These are phyloP conservation scores for Calameuta idolon DNA, from an alignment of 2,888 invertebrate genomes.

Conservation along the genomic window DNA sequence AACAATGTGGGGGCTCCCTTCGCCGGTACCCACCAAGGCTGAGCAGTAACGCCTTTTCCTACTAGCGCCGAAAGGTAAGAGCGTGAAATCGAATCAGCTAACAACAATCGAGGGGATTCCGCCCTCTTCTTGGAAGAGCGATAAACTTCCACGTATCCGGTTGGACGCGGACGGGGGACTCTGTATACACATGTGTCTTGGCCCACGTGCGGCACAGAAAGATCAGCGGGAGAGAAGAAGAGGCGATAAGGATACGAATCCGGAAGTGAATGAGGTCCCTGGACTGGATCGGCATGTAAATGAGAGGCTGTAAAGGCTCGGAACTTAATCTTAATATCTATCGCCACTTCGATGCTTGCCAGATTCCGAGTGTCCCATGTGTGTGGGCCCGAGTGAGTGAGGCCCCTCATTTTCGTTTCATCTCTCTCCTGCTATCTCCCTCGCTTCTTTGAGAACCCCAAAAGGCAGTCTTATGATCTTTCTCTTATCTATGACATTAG, in stretches of 20 bases:
- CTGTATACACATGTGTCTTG: not conserved
- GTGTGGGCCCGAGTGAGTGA: slow-evolving; percentile 18
- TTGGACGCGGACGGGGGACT: not conserved
- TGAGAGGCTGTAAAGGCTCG: slow-evolving; percentile 3
- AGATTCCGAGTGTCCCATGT: slow-evolving; percentile 31
- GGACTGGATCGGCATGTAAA: slow-evolving; percentile 3
- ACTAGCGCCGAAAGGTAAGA: slow-evolving; percentile 8
- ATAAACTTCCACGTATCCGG: not conserved
- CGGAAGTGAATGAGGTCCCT: not conserved
- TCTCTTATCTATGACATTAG: not conserved
- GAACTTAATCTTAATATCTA: slow-evolving; percentile 37
- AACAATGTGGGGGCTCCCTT: slow-evolving; percentile 54
- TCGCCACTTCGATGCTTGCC: slow-evolving; percentile 28
- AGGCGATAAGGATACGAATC: not conserved
- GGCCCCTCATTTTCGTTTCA: slow-evolving; percentile 18
- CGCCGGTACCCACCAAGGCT: slow-evolving; percentile 51
- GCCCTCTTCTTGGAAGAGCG: not conserved
- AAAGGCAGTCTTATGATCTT: not conserved
- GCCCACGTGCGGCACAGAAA: not conserved
- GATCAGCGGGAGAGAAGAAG: not conserved
- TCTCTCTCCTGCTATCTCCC: slow-evolving; percentile 21
- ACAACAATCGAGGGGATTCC: not conserved
- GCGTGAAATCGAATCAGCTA: slow-evolving; percentile 1
- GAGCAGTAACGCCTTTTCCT: slow-evolving; percentile 48
- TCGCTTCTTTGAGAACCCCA: not conserved